These are phyloP conservation scores for Guaruba guarouba DNA, from an alignment of 2,113 vertebrate species.

Conservation along the genomic window DNA sequence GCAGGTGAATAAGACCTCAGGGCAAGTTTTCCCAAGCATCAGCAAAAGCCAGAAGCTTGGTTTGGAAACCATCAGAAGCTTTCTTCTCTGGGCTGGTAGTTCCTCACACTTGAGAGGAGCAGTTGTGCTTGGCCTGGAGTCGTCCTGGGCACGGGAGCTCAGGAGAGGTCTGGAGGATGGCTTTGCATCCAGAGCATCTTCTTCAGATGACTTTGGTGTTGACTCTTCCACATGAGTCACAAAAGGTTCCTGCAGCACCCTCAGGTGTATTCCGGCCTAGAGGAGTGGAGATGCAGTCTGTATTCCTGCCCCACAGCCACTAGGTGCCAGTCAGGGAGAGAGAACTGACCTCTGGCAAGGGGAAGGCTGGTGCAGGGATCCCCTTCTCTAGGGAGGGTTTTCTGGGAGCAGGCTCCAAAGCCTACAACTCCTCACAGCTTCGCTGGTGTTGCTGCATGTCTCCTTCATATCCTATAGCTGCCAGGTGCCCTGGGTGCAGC, in stretches of 20 bases:
- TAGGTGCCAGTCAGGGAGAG: slow-evolving; percentile 6
- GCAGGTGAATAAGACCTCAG: slow-evolving; percentile 73
- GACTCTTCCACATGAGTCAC: neutral
- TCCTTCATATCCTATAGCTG: neutral
- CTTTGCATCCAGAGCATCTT: slow-evolving; percentile 18
- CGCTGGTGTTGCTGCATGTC: rapidly evolving
- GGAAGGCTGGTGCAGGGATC: neutral
- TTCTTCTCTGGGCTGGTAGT: slow-evolving; percentile 49
- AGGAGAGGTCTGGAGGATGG: neutral
- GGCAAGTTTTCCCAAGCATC: slow-evolving; percentile 56
- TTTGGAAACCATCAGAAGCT: slow-evolving; percentile 64
- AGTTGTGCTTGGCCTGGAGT: slow-evolving; percentile 9
- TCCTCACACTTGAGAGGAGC: slow-evolving; percentile 27
- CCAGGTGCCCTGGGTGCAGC: neutral
- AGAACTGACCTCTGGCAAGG: neutral
- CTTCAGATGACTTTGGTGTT: neutral
- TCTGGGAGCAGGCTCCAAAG: neutral
- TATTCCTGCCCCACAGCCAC: slow-evolving; percentile 15
- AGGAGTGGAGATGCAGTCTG: neutral
- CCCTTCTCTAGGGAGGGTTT: neutral
- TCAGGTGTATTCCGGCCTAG: neutral
- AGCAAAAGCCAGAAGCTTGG: slow-evolving; percentile 55
- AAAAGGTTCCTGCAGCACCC: neutral
- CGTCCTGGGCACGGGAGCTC: slow-evolving; percentile 13
- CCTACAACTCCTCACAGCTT: neutral